Percentiles rank a stretch among this genome's conserved stretches.
These are phyloP conservation scores for Rhamphomyia laevipes DNA, from an alignment of 2,888 invertebrate genomes.

Conservation along the genomic window DNA sequence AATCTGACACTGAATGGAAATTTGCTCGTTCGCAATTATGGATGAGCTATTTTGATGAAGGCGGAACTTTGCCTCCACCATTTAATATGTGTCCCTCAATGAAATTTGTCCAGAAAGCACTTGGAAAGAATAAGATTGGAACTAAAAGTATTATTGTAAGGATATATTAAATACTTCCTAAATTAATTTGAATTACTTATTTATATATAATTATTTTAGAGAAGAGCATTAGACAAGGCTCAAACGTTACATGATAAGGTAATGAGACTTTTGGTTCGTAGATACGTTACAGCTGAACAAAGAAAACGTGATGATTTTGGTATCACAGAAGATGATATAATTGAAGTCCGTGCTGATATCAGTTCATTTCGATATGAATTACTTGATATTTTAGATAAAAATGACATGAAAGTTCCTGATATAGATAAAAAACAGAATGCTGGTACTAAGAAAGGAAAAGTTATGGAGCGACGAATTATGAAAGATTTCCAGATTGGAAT, in stretches of 20 bases:
- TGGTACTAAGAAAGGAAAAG: constrained; percentile 50
- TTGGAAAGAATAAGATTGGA: constrained; percentile 39
- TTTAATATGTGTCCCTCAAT: constrained; percentile 88
- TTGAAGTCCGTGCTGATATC: constrained; percentile 95
- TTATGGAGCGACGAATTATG: constrained; percentile 72
- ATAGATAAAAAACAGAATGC: constrained; percentile 39
- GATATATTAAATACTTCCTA: constrained; percentile 4
- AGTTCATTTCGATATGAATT: constrained; percentile 85
- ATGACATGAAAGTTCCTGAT: constrained; percentile 75
- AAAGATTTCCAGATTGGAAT: constrained; percentile 87
- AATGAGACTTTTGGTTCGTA: constrained; percentile 75
- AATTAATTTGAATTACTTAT: neutral
- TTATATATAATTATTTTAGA: constrained; percentile 36
- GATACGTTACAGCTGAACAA: constrained; percentile 88
- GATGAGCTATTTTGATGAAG: constrained; percentile 94
- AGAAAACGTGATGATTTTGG: constrained; percentile 80
- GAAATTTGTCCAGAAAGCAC: constrained; percentile 49
- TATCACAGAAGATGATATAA: constrained; percentile 94
- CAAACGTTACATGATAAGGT: constrained; percentile 66
- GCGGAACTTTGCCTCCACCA: constrained; percentile 84
- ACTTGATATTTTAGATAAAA: constrained; percentile 78
- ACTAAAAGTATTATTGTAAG: constrained; percentile 51
- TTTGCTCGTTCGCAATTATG: constrained; percentile 91
- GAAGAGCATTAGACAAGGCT: constrained; percentile 61
- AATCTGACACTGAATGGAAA: constrained; percentile 95